Evolutionary conservation across 2,113 vertebrate genomes (phyloP), one percentile per base, ranked within the genome.

Genomic region (Chrysochloris asiatica): DNA sequence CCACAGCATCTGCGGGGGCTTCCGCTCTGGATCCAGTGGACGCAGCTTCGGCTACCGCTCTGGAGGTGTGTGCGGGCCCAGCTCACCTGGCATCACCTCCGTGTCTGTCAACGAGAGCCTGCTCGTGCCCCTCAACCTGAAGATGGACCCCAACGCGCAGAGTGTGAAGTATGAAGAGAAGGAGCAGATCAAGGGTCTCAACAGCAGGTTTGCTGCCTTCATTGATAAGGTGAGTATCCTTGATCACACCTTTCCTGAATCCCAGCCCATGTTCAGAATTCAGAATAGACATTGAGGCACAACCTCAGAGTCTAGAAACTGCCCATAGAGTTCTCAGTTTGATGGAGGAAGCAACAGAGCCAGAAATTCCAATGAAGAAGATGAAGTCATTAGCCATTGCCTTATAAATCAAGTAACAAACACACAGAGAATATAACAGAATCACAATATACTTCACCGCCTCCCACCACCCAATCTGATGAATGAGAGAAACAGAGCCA

Each of bases 61-160:
- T 0, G 93, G 97, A 0, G 96, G 78, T 0, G 94, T 94, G 65
- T 2, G 88, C 0, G 72, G 92, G 4, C 76, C 89, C 14, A 94
- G 38, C 73, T 28, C 92, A 0, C 80, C 92, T 47, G 94, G 82
- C 54, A 98, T 99, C 93, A 98, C 98, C 86, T 83, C 22, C 3
- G 93, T 96, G 90, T 96, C 95, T 0, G 73, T 99, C 95, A 99
- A 99, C 95, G 98, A 98, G 96, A 99, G 94, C 95, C 98, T 99
- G 82, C 97, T n/a, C n/a, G n/a, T n/a, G n/a, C n/a, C n/a, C n/a
- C n/a, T n/a, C n/a, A n/a, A n/a, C n/a, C n/a, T n/a, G 97, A 98
- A 98, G 97, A 98, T 99, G 21, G 99, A 99, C 95, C 96, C 97
- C 96, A 97, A 73, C 87, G 50, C 3, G 50, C n/a, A n/a, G n/a